A percentile compares a stretch with the other conserved stretches of the same genome.
Evolutionary conservation across 2,888 invertebrate genomes (phyloP).

Genomic region (Acanthococcus lagerstroemiae): DNA sequence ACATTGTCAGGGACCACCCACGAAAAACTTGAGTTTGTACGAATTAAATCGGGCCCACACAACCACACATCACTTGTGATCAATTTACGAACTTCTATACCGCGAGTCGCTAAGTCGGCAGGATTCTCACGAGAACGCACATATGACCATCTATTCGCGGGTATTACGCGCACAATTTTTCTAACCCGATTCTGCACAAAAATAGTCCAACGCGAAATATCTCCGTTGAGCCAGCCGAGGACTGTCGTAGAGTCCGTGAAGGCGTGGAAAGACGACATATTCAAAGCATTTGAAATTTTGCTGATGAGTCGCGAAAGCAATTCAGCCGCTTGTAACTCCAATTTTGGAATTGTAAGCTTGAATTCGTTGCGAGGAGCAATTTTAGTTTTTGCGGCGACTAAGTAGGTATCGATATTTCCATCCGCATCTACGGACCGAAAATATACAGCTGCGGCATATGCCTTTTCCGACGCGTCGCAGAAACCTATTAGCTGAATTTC

Average conservation of each 20-base stretch:
- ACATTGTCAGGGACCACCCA: background rate
- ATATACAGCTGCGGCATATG: too few relatives aligned
- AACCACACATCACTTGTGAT: background rate
- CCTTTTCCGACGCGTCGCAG: too few relatives aligned
- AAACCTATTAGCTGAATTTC: too few relatives aligned
- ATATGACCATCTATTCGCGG: background rate
- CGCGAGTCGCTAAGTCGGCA: background rate
- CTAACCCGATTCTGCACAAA: conserved; percentile 2
- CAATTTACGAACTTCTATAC: background rate
- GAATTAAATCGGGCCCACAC: background rate
- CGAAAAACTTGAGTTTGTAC: background rate
- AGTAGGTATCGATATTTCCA: background rate
- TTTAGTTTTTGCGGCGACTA: background rate
- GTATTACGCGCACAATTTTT: too few relatives aligned
- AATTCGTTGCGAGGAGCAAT: background rate
- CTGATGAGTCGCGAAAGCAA: too few relatives aligned
- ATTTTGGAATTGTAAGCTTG: too few relatives aligned
- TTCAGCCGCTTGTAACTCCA: too few relatives aligned
- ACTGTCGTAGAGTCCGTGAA: background rate
- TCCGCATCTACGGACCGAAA: too few relatives aligned
- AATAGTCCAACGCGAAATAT: background rate
- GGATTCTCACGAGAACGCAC: background rate
- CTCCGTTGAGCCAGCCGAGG: background rate
- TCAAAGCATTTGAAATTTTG: background rate
- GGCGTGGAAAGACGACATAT: background rate